Percentiles rank a stretch among this genome's conserved stretches.
Evolutionary conservation across 2,888 invertebrate genomes (phyloP).

Genomic region (Athalia circularis): DNA sequence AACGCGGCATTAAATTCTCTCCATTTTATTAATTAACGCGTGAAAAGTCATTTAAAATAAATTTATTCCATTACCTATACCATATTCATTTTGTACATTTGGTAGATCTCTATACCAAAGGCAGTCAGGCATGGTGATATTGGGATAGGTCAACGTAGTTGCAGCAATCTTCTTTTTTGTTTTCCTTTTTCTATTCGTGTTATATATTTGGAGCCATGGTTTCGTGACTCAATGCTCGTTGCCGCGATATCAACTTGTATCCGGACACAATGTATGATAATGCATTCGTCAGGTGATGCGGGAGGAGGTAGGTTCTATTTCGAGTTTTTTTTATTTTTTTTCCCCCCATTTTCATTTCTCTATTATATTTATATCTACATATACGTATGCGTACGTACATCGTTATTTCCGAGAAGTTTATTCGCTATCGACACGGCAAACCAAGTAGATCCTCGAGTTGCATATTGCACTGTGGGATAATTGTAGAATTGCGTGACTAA

Average conservation of each 20-base stretch:
- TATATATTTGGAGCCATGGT: background rate
- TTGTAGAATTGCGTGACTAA: constrained; percentile 38
- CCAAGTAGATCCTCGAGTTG: constrained; percentile 26
- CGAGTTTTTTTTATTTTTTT: constrained; percentile 8
- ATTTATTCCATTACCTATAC: too few relatives aligned
- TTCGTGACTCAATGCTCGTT: constrained; percentile 7
- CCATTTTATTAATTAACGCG: too few relatives aligned
- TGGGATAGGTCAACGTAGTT: too few relatives aligned
- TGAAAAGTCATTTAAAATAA: too few relatives aligned
- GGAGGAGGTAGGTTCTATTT: background rate
- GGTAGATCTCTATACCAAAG: too few relatives aligned
- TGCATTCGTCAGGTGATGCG: background rate
- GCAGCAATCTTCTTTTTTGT: too few relatives aligned
- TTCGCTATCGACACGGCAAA: constrained; percentile 16
- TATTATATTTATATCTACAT: background rate
- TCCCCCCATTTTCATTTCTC: background rate
- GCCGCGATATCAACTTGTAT: too few relatives aligned
- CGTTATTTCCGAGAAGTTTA: constrained; percentile 5
- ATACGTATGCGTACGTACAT: background rate
- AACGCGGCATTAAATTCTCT: too few relatives aligned
- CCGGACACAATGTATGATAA: background rate
- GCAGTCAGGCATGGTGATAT: too few relatives aligned
- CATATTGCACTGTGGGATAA: constrained; percentile 46
- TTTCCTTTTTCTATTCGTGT: too few relatives aligned
- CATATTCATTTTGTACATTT: too few relatives aligned